Evolutionary conservation across 2,797 vertebrate genomes (phyloP).

Genomic region (Sebastiscus tertius): DNA sequence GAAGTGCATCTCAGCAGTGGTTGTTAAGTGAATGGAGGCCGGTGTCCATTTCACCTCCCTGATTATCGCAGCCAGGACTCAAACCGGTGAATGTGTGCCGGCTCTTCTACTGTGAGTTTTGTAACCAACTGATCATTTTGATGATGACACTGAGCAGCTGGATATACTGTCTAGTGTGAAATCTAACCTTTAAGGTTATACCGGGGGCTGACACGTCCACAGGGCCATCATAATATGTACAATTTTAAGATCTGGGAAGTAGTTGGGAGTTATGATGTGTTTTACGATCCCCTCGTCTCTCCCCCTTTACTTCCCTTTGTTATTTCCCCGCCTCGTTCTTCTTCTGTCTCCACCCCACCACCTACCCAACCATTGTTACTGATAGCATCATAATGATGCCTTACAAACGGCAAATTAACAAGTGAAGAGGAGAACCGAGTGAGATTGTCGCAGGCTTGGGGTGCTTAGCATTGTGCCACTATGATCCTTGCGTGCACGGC

Average conservation of each 20-base stretch:
- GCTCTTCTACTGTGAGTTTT: slow-evolving; percentile 16
- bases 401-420: neutral
- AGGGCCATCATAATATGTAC: slow-evolving; percentile 1
- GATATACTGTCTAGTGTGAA: slow-evolving; percentile 8
- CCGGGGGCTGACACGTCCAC: neutral
- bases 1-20: slow-evolving; percentile 46
- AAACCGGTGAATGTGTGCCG: slow-evolving; percentile 26
- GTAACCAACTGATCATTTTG: slow-evolving; percentile 21
- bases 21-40: slow-evolving; percentile 42
- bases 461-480: neutral
- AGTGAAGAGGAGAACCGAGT: neutral
- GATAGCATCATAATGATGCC: slow-evolving; percentile 24
- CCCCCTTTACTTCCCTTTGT: slow-evolving; percentile 1
- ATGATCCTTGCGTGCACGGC: slow-evolving; percentile 23
- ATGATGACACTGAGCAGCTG: slow-evolving; percentile 14
- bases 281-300: slow-evolving; percentile 13
- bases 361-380: neutral
- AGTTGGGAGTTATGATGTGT: slow-evolving; percentile 3
- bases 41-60: slow-evolving; percentile 43
- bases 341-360: neutral
- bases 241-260: slow-evolving; percentile 18
- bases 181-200: slow-evolving; percentile 13
- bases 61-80: slow-evolving; percentile 42
- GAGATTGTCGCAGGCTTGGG: slow-evolving; percentile 2
- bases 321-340: neutral